Percentiles rank a stretch among this genome's conserved stretches.
Conservation (phyloP, 2,797 vertebrate species). For the Eutrigla gurnardus region DNA sequence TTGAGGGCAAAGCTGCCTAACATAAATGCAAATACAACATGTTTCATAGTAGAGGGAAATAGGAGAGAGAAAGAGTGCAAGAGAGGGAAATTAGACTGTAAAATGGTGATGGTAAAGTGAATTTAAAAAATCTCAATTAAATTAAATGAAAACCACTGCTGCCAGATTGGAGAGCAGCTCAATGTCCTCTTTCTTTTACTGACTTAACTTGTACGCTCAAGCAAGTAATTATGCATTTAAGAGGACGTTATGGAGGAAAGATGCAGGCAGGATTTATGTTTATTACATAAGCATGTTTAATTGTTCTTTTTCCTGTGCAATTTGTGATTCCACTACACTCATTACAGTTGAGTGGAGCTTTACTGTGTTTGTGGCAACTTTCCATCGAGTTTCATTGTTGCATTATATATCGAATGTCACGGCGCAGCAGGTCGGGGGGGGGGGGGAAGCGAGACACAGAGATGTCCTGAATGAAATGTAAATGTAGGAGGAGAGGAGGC, state of each 20-base stretch:
- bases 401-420: constrained; percentile 34
- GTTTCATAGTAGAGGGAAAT: neutral
- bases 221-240: constrained; percentile 41
- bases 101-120: neutral
- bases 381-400: constrained; percentile 30
- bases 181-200: constrained; percentile 11
- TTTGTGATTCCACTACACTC: constrained; percentile 32
- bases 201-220: constrained; percentile 11
- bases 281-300: constrained; percentile 46
- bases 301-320: constrained; percentile 19
- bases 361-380: constrained; percentile 16
- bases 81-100: neutral
- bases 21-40: neutral
- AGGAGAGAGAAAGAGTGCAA: neutral
- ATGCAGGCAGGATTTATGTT: constrained; percentile 26
- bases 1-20: neutral
- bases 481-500: constrained; percentile 23
- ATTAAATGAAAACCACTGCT: neutral
- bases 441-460: constrained; percentile 7
- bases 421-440: constrained; percentile 12
- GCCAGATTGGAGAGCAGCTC: neutral
- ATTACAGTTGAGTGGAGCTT: constrained; percentile 28
- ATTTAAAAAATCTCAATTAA: constrained; percentile 2
- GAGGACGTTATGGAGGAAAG: constrained; percentile 20
- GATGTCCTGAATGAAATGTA: constrained; percentile 43